These are phyloP conservation scores for Sarcophaga peregrina DNA, from an alignment of 1,140 invertebrate genomes.

Conservation along the genomic window DNA sequence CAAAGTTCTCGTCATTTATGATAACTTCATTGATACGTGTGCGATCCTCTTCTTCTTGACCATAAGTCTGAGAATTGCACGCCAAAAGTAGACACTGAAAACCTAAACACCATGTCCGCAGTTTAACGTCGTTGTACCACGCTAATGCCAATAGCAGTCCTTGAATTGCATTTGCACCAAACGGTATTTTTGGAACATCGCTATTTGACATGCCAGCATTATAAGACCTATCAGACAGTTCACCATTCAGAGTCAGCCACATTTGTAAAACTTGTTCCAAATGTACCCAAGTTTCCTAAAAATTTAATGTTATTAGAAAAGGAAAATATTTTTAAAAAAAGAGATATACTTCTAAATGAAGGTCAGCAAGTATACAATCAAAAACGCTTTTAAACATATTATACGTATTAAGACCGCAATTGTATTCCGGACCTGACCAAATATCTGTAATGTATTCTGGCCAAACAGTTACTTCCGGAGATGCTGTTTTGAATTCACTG, in stretches of 20 bases:
- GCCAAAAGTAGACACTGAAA: conserved; percentile 74
- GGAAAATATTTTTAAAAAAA: neutral
- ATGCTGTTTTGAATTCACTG: conserved; percentile 59
- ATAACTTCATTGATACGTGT: conserved; percentile 72
- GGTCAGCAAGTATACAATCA: conserved; percentile 75
- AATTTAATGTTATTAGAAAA: conserved; percentile 34
- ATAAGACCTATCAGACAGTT: conserved; percentile 67
- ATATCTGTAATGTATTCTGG: conserved; percentile 64
- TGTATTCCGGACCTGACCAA: conserved; percentile 64
- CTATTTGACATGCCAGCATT: conserved; percentile 70
- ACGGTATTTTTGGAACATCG: conserved; percentile 76
- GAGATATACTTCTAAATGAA: conserved; percentile 60
- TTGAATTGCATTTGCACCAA: conserved; percentile 77
- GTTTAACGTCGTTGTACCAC: conserved; percentile 75
- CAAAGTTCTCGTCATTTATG: conserved; percentile 76
- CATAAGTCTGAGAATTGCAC: conserved; percentile 68
- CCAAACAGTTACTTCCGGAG: conserved; percentile 66
- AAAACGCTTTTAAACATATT: conserved; percentile 78
- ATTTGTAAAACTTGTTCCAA: conserved; percentile 84
- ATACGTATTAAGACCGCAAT: conserved; percentile 56
- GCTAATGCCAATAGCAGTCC: conserved; percentile 77
- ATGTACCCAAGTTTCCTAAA: conserved; percentile 72
- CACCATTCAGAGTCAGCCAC: conserved; percentile 84
- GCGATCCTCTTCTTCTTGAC: conserved; percentile 53
- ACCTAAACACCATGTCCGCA: conserved; percentile 80